Conservation (phyloP, 92 coral and sea anemone genomes). For the Umimayanthus chanpuru region DNA sequence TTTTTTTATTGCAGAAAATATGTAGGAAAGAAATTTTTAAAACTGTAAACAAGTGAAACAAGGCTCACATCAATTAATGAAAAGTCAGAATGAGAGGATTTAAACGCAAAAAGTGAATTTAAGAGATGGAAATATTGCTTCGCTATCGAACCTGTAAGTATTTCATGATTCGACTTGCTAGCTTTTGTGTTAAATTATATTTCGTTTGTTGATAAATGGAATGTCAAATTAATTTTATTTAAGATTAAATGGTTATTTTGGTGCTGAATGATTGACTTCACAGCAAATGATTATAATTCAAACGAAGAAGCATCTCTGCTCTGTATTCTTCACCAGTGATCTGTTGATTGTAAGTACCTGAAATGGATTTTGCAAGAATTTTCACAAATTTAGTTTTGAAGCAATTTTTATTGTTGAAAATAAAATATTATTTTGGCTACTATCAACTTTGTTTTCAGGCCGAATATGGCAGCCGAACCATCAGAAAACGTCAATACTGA, state of each 20-base stretch:
- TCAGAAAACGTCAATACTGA: slow-evolving; percentile 45
- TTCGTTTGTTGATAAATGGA: not conserved
- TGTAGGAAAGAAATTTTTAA: not conserved
- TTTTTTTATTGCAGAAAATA: not conserved
- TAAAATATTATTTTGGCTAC: not conserved
- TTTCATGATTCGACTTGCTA: slow-evolving; percentile 11
- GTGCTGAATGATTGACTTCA: slow-evolving; percentile 21
- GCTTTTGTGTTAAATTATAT: not conserved
- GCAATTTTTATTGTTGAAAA: slow-evolving; percentile 5
- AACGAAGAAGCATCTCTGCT: slow-evolving; percentile 8
- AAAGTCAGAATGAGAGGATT: slow-evolving; percentile 18
- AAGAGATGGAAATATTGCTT: slow-evolving; percentile 7
- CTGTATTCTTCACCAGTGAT: slow-evolving; percentile 8
- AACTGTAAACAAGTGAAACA: not conserved
- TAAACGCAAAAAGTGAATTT: slow-evolving; percentile 15
- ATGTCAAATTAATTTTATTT: not conserved
- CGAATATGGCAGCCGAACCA: slow-evolving; percentile 16
- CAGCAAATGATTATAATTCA: slow-evolving; percentile 18
- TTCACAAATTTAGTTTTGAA: not conserved
- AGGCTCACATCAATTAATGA: not conserved
- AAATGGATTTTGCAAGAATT: not conserved
- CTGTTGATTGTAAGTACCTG: slow-evolving; percentile 3
- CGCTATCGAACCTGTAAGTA: slow-evolving; percentile 20
- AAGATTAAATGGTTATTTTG: slow-evolving; percentile 9
- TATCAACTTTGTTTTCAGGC: slow-evolving; percentile 9